A percentile compares a stretch with the other conserved stretches of the same genome.
Conservation (phyloP, 2,888 invertebrate genomes). For the Diloba caeruleocephala region DNA sequence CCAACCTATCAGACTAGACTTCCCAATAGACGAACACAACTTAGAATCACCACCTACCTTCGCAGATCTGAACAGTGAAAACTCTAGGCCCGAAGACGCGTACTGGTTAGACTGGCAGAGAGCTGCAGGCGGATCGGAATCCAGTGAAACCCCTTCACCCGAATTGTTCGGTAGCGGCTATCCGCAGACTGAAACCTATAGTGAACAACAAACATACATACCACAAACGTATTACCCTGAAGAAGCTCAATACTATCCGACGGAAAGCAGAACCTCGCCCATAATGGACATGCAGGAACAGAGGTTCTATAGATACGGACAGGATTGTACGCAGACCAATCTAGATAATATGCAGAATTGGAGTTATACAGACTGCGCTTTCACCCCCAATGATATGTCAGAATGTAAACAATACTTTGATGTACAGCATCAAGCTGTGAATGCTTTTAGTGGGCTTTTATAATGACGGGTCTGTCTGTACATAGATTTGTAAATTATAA, state of each 20-base stretch:
- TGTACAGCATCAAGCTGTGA: slow-evolving; percentile 70
- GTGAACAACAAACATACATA: slow-evolving; percentile 77
- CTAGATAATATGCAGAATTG: slow-evolving; percentile 76
- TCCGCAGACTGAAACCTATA: slow-evolving; percentile 79
- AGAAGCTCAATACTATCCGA: slow-evolving; percentile 79
- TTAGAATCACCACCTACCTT: slow-evolving; percentile 92
- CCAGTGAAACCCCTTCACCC: slow-evolving; percentile 89
- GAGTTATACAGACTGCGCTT: slow-evolving; percentile 80
- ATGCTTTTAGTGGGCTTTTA: slow-evolving; percentile 77
- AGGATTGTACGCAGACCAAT: slow-evolving; percentile 75
- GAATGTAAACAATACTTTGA: slow-evolving; percentile 81
- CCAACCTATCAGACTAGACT: slow-evolving; percentile 92
- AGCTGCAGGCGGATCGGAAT: slow-evolving; percentile 79
- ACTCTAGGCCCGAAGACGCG: slow-evolving; percentile 90
- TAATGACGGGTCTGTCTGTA: slow-evolving; percentile 70
- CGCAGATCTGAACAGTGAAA: slow-evolving; percentile 92
- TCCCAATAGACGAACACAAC: slow-evolving; percentile 84
- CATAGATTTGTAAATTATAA: slow-evolving; percentile 71
- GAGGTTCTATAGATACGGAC: slow-evolving; percentile 77
- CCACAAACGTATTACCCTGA: slow-evolving; percentile 81
- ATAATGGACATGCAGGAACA: slow-evolving; percentile 76
- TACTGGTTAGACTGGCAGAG: slow-evolving; percentile 90
- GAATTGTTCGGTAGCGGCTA: slow-evolving; percentile 82
- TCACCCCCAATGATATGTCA: slow-evolving; percentile 67
- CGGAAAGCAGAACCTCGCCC: slow-evolving; percentile 78